A percentile compares a stretch with the other conserved stretches of the same genome.
phyloP scores from a whole-genome alignment of 2,888 invertebrate species.

The Tetanocera ferruginea region DNA sequence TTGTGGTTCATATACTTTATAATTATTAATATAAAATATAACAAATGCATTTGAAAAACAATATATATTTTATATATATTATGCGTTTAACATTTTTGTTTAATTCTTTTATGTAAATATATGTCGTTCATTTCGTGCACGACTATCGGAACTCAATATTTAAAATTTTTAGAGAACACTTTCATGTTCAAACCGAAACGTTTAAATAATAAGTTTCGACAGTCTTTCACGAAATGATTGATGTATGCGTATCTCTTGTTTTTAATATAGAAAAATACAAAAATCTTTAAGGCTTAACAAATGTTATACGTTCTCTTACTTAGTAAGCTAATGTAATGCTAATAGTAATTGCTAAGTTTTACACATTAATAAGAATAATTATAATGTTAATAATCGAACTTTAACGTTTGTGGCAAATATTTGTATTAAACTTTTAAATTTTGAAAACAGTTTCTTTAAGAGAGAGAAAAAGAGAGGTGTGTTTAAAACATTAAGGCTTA shows the following conservation, averaged over 20 bases:
- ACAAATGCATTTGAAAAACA: conserved; percentile 31
- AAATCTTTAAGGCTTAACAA: conserved; percentile 43
- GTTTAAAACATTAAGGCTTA: conserved; percentile 21
- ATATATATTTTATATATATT: conserved; percentile 38
- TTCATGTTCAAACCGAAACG: too few species aligned
- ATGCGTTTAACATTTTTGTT: conserved; percentile 2
- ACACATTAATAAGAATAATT: conserved; percentile 5
- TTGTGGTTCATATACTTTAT: conserved; percentile 10
- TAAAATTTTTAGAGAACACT: too few species aligned
- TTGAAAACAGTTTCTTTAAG: conserved; percentile 8
- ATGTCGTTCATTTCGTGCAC: too few species aligned
- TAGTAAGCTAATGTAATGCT: conserved; percentile 24
- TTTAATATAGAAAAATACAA: conserved; percentile 45
- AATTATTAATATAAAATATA: conserved; percentile 22
- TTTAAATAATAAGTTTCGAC: too few species aligned
- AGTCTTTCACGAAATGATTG: too few species aligned
- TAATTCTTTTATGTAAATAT: neutral
- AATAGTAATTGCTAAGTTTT: conserved; percentile 17
- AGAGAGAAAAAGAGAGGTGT: neutral
- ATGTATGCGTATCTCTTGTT: conserved; percentile 22
- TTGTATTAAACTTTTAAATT: neutral
- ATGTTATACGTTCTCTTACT: conserved; percentile 31
- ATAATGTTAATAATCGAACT: conserved; percentile 13
- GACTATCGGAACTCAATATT: too few species aligned
- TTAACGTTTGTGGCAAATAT: conserved; percentile 21